Base-by-base conservation (phyloP, 2,797 vertebrate genomes). In the Platalea minor region DNA sequence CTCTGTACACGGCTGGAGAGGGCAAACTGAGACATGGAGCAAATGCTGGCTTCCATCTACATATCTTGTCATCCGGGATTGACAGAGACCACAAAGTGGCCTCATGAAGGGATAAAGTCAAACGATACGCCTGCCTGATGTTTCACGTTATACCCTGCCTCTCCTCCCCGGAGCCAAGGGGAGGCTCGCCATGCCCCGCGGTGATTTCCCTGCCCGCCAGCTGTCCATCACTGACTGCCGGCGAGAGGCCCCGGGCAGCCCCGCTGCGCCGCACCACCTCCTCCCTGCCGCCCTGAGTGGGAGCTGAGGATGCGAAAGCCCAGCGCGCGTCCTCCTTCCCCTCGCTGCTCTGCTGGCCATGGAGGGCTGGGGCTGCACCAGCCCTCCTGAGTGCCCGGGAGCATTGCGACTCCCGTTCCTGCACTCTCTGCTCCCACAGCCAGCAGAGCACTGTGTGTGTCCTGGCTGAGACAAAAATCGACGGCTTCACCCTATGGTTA, bases 21-120 rank as follows among this genome's bases (percentile, higher is more conserved):
- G 67, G 80, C 81, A 89, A 93, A 94, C 76, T 64, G 91, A 97
- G 96, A 96, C 92, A 67, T 0, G 0, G 46, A 96, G 89, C 96
- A 97, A 97, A 95, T 96, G 96, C 78, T 93, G 85, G 54, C 85
- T 94, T 92, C 91, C 69, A 88, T 93, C 94, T 72, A 76, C 23
- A n/a, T 41, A 31, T 79, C 93, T 86, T 89, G 89, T 91, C 95
- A 96, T 35, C 61, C n/a, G 1, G 85, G 94, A 93, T 80, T 96
- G 91, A 96, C 93, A 93, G 88, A 90, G 64, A 57, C 51, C 61
- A 57, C 60, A 63, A 51, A 96, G 83, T 45, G 74, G 93, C 63
- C 78, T 88, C 85, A 29, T 4, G 37, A 60, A 96, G 69, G 92
- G 77, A 89, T 76, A 69, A 91, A 93, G 89, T 59, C 89, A 94